Percentiles rank a stretch among this genome's conserved stretches.
Evolutionary conservation across 2,113 vertebrate species (phyloP).

Genomic region (Myodes glareolus): DNA sequence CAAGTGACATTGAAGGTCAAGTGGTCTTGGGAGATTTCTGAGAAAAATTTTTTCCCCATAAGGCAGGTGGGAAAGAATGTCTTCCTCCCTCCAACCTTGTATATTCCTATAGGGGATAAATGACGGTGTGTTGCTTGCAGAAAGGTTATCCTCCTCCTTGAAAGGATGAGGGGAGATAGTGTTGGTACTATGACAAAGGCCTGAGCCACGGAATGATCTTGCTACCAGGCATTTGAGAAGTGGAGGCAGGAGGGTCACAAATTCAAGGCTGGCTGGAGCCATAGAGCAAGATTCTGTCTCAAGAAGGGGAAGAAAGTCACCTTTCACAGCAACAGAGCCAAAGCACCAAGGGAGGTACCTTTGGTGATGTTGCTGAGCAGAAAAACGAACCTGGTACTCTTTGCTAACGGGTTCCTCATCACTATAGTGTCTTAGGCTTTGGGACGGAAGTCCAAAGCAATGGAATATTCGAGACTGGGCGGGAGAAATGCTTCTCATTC

Average conservation of each 20-base stretch:
- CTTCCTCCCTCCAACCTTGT: neutral
- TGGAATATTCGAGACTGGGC: neutral
- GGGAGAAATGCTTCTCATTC: neutral
- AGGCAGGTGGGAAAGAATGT: neutral
- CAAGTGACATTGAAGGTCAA: conserved; percentile 8
- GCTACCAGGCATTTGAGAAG: neutral
- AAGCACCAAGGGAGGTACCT: neutral
- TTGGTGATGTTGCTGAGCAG: neutral
- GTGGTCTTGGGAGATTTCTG: neutral
- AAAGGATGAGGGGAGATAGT: neutral
- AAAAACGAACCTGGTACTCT: neutral
- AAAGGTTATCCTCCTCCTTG: too few species aligned
- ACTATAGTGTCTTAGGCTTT: neutral
- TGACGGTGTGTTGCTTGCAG: neutral
- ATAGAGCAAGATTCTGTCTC: neutral
- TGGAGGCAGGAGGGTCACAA: neutral
- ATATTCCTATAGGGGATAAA: neutral
- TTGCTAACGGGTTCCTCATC: neutral
- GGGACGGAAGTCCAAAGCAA: neutral
- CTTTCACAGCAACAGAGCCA: neutral
- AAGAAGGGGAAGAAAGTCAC: neutral
- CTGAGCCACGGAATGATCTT: too few species aligned
- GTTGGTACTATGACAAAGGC: neutral
- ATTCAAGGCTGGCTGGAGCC: neutral
- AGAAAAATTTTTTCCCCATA: neutral